Percentiles rank a stretch among this genome's conserved stretches.
Conservation (phyloP, 1,140 invertebrate species). For the Gerris buenoi region DNA sequence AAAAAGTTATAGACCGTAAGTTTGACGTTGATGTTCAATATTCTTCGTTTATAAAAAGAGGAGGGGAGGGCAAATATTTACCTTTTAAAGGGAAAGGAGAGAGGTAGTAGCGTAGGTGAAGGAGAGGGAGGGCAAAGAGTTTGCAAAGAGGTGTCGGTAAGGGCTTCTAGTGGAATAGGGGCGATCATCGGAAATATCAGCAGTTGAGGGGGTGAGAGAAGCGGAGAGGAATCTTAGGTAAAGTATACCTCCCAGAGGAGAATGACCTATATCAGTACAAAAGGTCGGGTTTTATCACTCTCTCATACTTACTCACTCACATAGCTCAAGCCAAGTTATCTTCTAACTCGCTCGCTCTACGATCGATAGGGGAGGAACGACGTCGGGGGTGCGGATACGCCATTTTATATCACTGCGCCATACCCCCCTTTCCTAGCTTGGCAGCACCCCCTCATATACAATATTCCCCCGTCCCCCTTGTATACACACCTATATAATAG, state of each 20-base stretch:
- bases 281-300: not conserved
- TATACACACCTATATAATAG: not conserved
- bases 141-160: too few species aligned
- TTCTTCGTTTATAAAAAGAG: not conserved
- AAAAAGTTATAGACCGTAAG: not conserved
- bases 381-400: conserved; percentile 5
- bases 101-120: too few species aligned
- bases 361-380: not conserved
- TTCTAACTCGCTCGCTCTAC: not conserved
- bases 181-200: not conserved
- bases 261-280: conserved; percentile 9
- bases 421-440: not conserved
- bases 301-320: too few species aligned
- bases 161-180: too few species aligned
- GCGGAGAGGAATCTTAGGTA: not conserved
- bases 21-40: not conserved
- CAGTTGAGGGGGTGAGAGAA: not conserved
- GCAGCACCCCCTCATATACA: not conserved
- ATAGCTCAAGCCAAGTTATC: not conserved
- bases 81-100: too few species aligned
- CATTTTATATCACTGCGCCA: conserved; percentile 10
- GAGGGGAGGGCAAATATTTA: not conserved
- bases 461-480: not conserved
- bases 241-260: not conserved
- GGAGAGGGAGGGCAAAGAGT: too few species aligned